These are phyloP conservation scores for Cepaea hortensis DNA, from an alignment of 2,888 invertebrate genomes.

Conservation along the genomic window DNA sequence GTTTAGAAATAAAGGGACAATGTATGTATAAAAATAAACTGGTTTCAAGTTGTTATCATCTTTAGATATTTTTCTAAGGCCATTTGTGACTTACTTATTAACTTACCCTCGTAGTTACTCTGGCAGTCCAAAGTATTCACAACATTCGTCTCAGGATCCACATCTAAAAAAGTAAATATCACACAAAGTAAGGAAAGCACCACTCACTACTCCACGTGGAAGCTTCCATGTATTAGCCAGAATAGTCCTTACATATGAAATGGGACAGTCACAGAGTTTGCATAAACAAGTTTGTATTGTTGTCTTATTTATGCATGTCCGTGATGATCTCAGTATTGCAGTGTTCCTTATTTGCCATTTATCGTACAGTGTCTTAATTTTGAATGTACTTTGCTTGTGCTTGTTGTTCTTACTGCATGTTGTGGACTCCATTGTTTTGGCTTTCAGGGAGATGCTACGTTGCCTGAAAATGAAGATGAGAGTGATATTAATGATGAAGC, in stretches of 20 bases:
- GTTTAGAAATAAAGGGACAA: no score
- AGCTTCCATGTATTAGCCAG: no score
- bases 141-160: no score
- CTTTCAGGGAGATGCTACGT: slow-evolving; percentile 56
- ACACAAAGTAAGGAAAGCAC: no score
- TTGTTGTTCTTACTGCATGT: slow-evolving; percentile 52
- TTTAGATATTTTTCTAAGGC: no score
- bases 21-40: no score
- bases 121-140: no score
- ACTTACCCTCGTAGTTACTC: no score
- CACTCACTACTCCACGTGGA: no score
- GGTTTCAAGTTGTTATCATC: no score
- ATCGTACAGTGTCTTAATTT: slow-evolving; percentile 20
- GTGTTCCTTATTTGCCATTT: neutral
- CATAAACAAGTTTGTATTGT: neutral
- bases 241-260: neutral
- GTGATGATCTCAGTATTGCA: neutral
- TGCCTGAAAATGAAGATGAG: slow-evolving; percentile 9
- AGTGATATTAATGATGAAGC: slow-evolving; percentile 30
- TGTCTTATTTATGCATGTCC: neutral
- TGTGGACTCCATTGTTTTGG: slow-evolving; percentile 56
- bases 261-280: neutral
- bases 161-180: no score
- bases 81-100: no score
- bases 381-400: slow-evolving; percentile 29